Evolutionary conservation across 2,888 invertebrate species (phyloP).

Genomic region (Molanna angustata): DNA sequence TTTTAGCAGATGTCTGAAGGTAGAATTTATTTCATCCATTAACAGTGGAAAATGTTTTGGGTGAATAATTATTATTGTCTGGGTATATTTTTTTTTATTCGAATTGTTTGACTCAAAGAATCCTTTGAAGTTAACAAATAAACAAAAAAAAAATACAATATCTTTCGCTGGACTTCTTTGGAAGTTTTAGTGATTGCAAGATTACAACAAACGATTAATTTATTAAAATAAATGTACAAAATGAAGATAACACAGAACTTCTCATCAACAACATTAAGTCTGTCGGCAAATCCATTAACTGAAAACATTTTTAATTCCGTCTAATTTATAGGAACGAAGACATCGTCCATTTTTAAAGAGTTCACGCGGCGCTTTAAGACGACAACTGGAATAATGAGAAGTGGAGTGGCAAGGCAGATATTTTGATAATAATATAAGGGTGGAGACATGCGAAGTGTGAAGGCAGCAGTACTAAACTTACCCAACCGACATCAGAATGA

Average conservation of each 20-base stretch:
- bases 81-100: too few relatives aligned
- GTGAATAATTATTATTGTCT: too few relatives aligned
- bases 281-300: neutral
- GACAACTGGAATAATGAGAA: slow-evolving; percentile 16
- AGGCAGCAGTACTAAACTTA: neutral
- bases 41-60: too few relatives aligned
- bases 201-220: too few relatives aligned
- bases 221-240: neutral
- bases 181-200: too few relatives aligned
- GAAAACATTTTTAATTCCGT: slow-evolving; percentile 11
- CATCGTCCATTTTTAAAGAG: slow-evolving; percentile 11
- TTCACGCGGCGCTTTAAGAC: slow-evolving; percentile 12
- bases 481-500: slow-evolving; percentile 30
- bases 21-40: too few relatives aligned
- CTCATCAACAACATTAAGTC: neutral
- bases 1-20: too few relatives aligned
- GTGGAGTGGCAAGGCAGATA: neutral
- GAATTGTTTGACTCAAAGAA: too few relatives aligned
- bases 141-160: too few relatives aligned
- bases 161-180: too few relatives aligned
- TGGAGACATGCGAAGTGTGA: neutral
- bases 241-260: neutral
- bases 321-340: slow-evolving; percentile 9
- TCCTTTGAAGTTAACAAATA: too few relatives aligned
- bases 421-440: neutral